Conservation (phyloP, 2,113 vertebrate species). For the Corydoras maculifer region DNA sequence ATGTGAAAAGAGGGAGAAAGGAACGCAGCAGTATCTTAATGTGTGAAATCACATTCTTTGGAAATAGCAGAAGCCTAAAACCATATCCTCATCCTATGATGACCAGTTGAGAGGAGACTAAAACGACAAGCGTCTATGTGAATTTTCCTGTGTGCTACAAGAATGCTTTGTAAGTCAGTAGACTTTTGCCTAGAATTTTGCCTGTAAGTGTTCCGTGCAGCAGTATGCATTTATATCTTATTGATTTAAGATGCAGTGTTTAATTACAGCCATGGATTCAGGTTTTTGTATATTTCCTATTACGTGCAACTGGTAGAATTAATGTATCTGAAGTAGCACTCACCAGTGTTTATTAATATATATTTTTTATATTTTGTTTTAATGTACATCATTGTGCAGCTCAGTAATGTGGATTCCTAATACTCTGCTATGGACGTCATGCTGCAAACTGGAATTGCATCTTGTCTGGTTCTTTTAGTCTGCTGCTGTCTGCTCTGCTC, state of each 20-base stretch:
- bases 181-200: background rate
- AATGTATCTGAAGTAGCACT: background rate
- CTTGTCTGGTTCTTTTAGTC: constrained; percentile 50
- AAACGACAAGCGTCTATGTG: constrained; percentile 2
- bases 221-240: background rate
- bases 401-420: background rate
- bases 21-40: constrained; percentile 5
- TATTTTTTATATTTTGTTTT: background rate
- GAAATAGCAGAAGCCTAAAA: constrained; percentile 25
- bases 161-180: background rate
- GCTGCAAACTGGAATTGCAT: constrained; percentile 50
- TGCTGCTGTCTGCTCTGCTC: constrained; percentile 60
- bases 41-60: constrained; percentile 37
- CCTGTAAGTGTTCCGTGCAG: background rate
- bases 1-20: constrained; percentile 26
- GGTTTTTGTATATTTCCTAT: background rate
- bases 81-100: constrained; percentile 9
- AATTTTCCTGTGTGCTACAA: constrained; percentile 9
- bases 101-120: constrained; percentile 26
- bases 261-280: too few species aligned
- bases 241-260: background rate
- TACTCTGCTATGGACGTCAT: constrained; percentile 55
- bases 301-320: background rate
- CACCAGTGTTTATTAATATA: background rate
- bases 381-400: background rate